Conservation (phyloP, 2,888 invertebrate genomes). For the Cryptus armator region DNA sequence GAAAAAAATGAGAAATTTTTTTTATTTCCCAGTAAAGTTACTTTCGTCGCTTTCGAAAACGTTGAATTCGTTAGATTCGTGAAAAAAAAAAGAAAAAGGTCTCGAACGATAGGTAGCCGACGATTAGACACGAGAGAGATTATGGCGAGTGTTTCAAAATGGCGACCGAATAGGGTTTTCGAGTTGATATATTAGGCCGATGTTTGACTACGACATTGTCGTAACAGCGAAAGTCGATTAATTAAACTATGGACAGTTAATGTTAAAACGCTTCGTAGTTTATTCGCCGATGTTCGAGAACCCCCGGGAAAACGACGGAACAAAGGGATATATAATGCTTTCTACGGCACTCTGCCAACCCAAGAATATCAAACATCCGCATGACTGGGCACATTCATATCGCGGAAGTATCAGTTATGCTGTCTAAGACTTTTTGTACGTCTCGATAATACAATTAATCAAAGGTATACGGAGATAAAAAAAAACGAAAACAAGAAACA, state of each 20-base stretch:
- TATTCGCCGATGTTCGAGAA: not conserved
- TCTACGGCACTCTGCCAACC: conserved; percentile 64
- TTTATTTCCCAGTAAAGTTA: no score
- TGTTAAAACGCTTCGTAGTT: not conserved
- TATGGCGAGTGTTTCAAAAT: conserved; percentile 65
- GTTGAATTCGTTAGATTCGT: not conserved
- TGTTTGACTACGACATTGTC: not conserved
- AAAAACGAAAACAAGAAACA: not conserved
- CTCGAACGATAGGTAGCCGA: not conserved
- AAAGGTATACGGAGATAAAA: not conserved
- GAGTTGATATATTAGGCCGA: conserved; percentile 31
- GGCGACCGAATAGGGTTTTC: conserved; percentile 58
- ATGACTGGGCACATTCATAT: conserved; percentile 64
- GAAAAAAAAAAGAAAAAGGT: not conserved
- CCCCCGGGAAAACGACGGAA: conserved; percentile 19
- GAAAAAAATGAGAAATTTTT: no score
- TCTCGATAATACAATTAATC: not conserved
- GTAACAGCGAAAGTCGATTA: conserved; percentile 45
- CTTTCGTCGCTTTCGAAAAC: no score
- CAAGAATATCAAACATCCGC: conserved; percentile 65
- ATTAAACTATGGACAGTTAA: conserved; percentile 1
- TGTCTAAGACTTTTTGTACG: conserved; percentile 7
- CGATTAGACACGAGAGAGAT: conserved; percentile 23
- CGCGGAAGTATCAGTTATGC: conserved; percentile 40
- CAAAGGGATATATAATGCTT: conserved; percentile 49